Percentiles rank a stretch among this genome's conserved stretches.
These are phyloP conservation scores for Parotia lawesii DNA, from an alignment of 2,113 vertebrate genomes.

Conservation along the genomic window DNA sequence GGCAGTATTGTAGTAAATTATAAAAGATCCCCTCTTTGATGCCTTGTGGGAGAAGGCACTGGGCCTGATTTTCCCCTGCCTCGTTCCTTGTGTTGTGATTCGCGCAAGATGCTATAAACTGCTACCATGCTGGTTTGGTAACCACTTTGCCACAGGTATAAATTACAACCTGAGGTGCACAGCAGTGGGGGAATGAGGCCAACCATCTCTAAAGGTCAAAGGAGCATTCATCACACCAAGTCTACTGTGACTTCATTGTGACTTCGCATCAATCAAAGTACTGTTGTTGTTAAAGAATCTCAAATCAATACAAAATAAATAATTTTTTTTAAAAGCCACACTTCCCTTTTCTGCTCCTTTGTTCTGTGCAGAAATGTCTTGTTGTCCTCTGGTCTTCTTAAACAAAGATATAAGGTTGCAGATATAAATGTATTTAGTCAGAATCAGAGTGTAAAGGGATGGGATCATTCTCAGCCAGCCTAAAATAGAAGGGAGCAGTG, in stretches of 20 bases:
- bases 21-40: conserved; percentile 49
- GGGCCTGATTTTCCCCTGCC: background rate
- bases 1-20: conserved; percentile 21
- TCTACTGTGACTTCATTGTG: conserved; percentile 45
- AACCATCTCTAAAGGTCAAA: conserved; percentile 51
- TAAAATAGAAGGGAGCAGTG: conserved; percentile 17
- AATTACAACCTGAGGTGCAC: conserved; percentile 35
- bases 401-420: background rate
- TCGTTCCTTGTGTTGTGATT: background rate
- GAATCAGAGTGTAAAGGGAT: background rate
- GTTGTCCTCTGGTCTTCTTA: background rate
- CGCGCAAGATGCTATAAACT: background rate
- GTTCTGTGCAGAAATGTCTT: background rate
- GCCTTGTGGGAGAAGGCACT: background rate
- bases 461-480: background rate
- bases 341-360: conserved; percentile 1
- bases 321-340: background rate
- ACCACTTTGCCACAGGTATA: conserved; percentile 38
- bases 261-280: conserved; percentile 36
- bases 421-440: background rate
- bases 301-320: conserved; percentile 4
- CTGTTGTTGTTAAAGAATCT: conserved; percentile 26
- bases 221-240: conserved; percentile 29
- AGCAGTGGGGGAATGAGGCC: conserved; percentile 31
- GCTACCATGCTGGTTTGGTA: conserved; percentile 39